Evolutionary conservation across 2,888 invertebrate genomes (phyloP).

Genomic region (Pharmacophagus antenor): DNA sequence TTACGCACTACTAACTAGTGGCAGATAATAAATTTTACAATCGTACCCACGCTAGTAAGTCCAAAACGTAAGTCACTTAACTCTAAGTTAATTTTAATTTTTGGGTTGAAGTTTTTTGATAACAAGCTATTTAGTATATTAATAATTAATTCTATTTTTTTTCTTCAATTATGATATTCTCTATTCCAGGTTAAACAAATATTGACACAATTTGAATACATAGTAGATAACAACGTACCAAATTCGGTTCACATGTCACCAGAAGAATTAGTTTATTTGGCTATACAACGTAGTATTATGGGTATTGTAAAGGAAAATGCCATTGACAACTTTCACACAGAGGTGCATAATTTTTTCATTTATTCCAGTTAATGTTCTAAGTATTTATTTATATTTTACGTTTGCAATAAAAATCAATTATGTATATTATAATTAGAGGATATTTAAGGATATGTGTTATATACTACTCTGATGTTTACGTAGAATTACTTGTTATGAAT

Average conservation of each 20-base stretch:
- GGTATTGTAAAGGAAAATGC: slow-evolving; percentile 58
- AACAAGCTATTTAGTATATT: background rate
- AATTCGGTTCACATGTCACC: slow-evolving; percentile 43
- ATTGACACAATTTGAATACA: slow-evolving; percentile 63
- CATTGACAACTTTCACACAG: slow-evolving; percentile 54
- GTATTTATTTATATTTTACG: background rate
- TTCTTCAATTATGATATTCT: background rate
- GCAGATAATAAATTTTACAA: too few species aligned
- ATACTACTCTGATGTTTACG: too few species aligned
- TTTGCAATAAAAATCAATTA: background rate
- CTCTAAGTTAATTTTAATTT: too few species aligned
- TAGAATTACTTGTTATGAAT: too few species aligned
- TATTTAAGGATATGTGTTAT: too few species aligned
- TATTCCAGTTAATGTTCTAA: too few species aligned
- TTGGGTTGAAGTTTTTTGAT: too few species aligned
- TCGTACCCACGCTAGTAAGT: too few species aligned
- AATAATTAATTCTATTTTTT: background rate
- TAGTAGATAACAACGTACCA: slow-evolving; percentile 45
- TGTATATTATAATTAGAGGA: too few species aligned
- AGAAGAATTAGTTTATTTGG: slow-evolving; percentile 61
- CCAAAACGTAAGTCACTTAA: too few species aligned
- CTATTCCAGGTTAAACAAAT: slow-evolving; percentile 62
- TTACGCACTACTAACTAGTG: too few species aligned
- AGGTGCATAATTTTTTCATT: slow-evolving; percentile 43
- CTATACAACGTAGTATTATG: slow-evolving; percentile 55